These are phyloP conservation scores for Lagocephalus sceleratus DNA, from an alignment of 2,797 vertebrate genomes.

Conservation along the genomic window DNA sequence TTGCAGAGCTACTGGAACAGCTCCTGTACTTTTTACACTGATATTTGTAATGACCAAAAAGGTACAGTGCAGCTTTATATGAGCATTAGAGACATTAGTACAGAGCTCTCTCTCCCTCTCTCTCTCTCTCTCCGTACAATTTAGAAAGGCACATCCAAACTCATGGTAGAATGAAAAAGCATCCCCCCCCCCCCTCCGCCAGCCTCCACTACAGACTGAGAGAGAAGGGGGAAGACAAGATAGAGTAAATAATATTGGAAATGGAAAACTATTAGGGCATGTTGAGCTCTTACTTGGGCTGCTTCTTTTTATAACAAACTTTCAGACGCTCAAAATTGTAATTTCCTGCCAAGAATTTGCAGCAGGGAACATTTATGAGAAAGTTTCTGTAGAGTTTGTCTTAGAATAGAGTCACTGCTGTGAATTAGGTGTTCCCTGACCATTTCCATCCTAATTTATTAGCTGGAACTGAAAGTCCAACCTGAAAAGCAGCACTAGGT, in stretches of 20 bases:
- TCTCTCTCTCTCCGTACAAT: constrained; percentile 51
- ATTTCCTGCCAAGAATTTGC: constrained; percentile 41
- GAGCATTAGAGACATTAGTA: constrained; percentile 72
- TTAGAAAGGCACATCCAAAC: constrained; percentile 63
- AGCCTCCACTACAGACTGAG: constrained; percentile 35
- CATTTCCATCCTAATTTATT: background rate
- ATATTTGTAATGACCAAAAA: constrained; percentile 69
- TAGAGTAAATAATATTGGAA: constrained; percentile 62
- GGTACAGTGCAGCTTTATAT: constrained; percentile 59
- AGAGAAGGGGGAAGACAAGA: constrained; percentile 51
- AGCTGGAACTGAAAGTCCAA: constrained; percentile 1
- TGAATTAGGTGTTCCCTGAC: constrained; percentile 11
- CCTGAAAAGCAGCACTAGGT: background rate
- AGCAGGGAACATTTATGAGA: constrained; percentile 16
- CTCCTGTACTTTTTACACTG: constrained; percentile 66
- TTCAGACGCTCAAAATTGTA: constrained; percentile 39
- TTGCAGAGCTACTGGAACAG: constrained; percentile 73
- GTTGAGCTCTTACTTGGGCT: constrained; percentile 54
- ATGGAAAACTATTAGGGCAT: constrained; percentile 63
- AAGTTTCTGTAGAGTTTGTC: constrained; percentile 24
- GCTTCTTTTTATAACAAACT: constrained; percentile 46
- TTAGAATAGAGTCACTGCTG: constrained; percentile 13
- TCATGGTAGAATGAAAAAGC: constrained; percentile 51
- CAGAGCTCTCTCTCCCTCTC: constrained; percentile 47
- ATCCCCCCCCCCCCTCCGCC: constrained; percentile 26